Evolutionary conservation across 2,113 vertebrate genomes (phyloP).

Genomic region (Elephantulus edwardii): DNA sequence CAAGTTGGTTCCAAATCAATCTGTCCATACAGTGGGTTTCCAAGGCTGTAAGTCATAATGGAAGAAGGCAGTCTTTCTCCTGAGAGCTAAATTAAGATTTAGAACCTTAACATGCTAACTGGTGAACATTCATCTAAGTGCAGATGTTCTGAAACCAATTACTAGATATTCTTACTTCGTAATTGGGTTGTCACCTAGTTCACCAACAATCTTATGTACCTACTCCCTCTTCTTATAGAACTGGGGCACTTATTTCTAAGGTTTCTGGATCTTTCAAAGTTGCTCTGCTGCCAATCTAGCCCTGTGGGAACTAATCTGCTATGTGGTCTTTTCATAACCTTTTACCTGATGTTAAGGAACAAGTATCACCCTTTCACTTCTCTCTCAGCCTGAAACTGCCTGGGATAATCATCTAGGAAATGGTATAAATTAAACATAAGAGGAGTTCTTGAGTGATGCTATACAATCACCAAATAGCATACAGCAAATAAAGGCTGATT

Average conservation of each 20-base stretch:
- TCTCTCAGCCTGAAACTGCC: not conserved
- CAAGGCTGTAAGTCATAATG: too few relatives aligned
- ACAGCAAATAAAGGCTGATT: constrained; percentile 41
- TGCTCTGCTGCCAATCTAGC: not conserved
- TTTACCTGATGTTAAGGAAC: not conserved
- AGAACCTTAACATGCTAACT: not conserved
- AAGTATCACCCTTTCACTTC: not conserved
- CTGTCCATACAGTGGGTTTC: too few relatives aligned
- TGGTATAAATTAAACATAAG: constrained; percentile 14
- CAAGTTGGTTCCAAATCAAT: too few relatives aligned
- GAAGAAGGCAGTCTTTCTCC: too few relatives aligned
- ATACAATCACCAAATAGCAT: constrained; percentile 20
- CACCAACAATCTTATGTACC: not conserved
- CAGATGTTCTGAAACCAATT: not conserved
- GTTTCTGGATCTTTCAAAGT: not conserved
- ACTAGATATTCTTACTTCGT: not conserved
- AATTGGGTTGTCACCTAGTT: not conserved
- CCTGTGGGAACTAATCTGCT: not conserved
- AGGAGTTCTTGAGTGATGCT: constrained; percentile 8
- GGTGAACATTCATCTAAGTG: not conserved
- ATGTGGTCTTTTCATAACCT: not conserved
- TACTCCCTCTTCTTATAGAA: not conserved
- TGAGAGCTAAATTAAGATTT: not conserved
- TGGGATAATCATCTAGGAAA: not conserved
- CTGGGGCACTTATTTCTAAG: not conserved